Base-by-base conservation (phyloP, 2,888 invertebrate species). In the Rhogogaster chlorosoma region DNA sequence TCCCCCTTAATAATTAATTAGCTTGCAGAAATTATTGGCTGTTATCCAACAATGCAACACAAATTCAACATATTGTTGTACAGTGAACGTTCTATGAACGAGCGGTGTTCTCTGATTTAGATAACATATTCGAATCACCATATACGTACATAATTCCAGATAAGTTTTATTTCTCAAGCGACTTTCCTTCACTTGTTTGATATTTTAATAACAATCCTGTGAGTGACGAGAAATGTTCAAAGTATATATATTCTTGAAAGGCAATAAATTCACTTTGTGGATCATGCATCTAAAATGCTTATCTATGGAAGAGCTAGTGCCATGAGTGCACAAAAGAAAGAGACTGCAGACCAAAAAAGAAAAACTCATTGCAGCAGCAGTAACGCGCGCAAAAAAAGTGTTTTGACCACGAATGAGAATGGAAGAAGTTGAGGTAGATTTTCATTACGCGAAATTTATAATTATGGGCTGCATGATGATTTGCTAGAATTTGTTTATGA, bases 391-490 rank as follows among this genome's bases (percentile, higher is more conserved):
- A 26, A 26, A 61, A 61, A 26, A 67, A 67, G 18, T 67, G 67
- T 67, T 67, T 32, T 67, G 32, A 67, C 67, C 32, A 29, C 32
- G 6, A 67, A 67, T 67, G 2, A 32, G 18, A 32, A 67, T 67
- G 67, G 18, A 26, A 67, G 15, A 18, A 18, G 22, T 67, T 67
- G 29, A 18, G 67, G 67, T 67, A 32, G 32, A 67, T 67, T 67
- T 67, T 67, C 9, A 18, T 32, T 29, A 0, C 15, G 67, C 18
- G 1, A 67, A 29, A 18, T 4, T 67, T 26, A 67, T 7, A 67
- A 67, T n/a, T n/a, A 73, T 42, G n/a, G 71, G 22, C 42, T 42
- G 71, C 71, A 73, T 42, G 67, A 67, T 32, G 67, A 73, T 22
- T 42, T 38, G 38, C 12, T 10, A 42, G 15, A 73, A 22, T 38